Evolutionary conservation across 2,113 vertebrate genomes (phyloP).

Genomic region (Perccottus glenii): DNA sequence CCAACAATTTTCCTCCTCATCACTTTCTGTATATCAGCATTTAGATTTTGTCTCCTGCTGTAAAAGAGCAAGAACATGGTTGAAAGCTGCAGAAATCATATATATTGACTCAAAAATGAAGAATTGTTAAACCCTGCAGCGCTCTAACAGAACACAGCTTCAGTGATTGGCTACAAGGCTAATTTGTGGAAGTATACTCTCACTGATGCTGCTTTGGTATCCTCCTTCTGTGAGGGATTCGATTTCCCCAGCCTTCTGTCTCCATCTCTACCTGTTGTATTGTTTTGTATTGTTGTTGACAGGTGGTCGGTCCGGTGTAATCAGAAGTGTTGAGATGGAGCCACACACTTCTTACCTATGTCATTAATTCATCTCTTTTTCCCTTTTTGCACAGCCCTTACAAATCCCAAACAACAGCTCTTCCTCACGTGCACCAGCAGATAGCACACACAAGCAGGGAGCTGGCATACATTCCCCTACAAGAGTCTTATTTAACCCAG

Average conservation of each 20-base stretch:
- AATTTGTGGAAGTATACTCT: slow-evolving; percentile 17
- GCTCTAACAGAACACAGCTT: slow-evolving; percentile 4
- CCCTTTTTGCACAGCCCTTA: slow-evolving; percentile 3
- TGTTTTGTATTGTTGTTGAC: slow-evolving; percentile 15
- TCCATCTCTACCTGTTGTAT: slow-evolving; percentile 6
- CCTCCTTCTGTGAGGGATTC: slow-evolving; percentile 57
- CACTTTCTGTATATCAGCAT: background rate
- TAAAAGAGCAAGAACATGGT: no score
- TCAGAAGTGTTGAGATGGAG: slow-evolving; percentile 42
- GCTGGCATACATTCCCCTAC: slow-evolving; percentile 18
- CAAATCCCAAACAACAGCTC: slow-evolving; percentile 8
- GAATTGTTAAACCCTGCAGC: background rate
- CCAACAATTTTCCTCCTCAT: background rate
- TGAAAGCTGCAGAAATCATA: no score
- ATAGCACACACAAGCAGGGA: slow-evolving; percentile 7
- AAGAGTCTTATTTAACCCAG: slow-evolving; percentile 41
- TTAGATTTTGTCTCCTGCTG: background rate
- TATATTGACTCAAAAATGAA: background rate
- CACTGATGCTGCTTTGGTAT: slow-evolving; percentile 18
- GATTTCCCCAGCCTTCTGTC: slow-evolving; percentile 22
- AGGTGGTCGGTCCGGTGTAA: slow-evolving; percentile 47
- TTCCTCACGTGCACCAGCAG: slow-evolving; percentile 36
- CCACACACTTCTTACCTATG: slow-evolving; percentile 8
- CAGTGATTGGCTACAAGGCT: slow-evolving; percentile 16
- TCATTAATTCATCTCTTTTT: slow-evolving; percentile 36